phyloP scores from a whole-genome alignment of 1,140 invertebrate species.

The Chelonus insularis region DNA sequence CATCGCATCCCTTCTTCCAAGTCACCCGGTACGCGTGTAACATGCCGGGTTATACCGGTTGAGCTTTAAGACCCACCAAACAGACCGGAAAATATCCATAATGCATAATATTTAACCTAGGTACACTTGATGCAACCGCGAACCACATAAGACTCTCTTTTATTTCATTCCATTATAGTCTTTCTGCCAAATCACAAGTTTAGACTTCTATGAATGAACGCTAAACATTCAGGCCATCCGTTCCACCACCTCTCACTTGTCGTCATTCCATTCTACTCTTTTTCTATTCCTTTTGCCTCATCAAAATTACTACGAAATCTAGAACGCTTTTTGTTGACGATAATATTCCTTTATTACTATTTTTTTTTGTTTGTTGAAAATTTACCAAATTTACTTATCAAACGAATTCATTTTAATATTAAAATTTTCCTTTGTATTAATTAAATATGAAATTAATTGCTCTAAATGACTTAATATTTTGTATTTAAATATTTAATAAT shows the following conservation, averaged over 20 bases:
- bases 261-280: background rate
- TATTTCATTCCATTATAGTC: constrained; percentile 32
- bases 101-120: constrained; percentile 58
- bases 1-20: constrained; percentile 46
- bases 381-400: no score
- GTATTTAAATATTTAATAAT: no score
- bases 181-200: constrained; percentile 46
- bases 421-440: no score
- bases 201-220: constrained; percentile 35
- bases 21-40: constrained; percentile 48
- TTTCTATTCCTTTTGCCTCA: background rate
- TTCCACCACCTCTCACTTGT: constrained; percentile 31
- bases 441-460: no score
- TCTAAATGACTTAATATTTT: no score
- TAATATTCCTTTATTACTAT: no score
- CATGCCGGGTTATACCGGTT: constrained; percentile 48
- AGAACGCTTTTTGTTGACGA: no score
- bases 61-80: constrained; percentile 58
- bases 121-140: constrained; percentile 34
- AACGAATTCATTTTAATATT: no score
- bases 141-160: constrained; percentile 25
- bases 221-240: constrained; percentile 41
- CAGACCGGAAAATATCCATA: constrained; percentile 60
- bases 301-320: background rate
- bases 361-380: constrained; percentile 3